Evolutionary conservation across 2,888 invertebrate genomes (phyloP), one percentile per base, ranked within the genome.

Genomic region (Portevinia maculata): DNA sequence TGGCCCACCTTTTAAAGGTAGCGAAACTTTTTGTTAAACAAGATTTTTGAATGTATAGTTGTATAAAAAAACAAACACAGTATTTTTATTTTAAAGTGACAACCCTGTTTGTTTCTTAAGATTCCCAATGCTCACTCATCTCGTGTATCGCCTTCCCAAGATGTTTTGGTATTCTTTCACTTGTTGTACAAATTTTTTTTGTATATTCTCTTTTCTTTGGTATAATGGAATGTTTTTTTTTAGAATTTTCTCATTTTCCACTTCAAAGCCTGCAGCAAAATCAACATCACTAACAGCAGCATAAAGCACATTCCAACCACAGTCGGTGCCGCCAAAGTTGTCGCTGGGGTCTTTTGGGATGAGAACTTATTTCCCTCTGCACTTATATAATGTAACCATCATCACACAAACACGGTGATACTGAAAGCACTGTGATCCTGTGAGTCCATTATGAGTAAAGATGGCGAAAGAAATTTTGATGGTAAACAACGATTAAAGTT

Each of bases 401-500:
- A 41, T 28, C 64, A 19, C 46, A 24, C 57, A 48, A 24, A 28
- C 46, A 34, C 17, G 15, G 28, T 15, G 6, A 44, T 19, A 41
- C 52, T 19, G 7, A 21, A 21, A 59, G 13, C 48, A 57, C 32
- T 52, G 65, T 73, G 65, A 59, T 53, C 15, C 19, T 46, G 59
- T 62, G 78, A 78, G 78, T 78, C 83, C 71, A 78, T 83, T 78
- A 83, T 78, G 79, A 69, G 69, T 70, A 64, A 79, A 76, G 79
- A 74, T 84, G 73, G 74, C 71, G 81, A 79, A 67, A 67, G 74
- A 87, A 89, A 89, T 89, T 89, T 87, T 89, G 89, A 89, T 89
- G 88, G 88, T 88, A 89, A 90, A 89, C 89, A 89, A 88, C 89
- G 89, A 89, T 89, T 90, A 89, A 88, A 88, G 88, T 88, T 89